These are phyloP conservation scores for Urosaurus nigricauda DNA, from an alignment of 2,797 vertebrate genomes.

Conservation along the genomic window DNA sequence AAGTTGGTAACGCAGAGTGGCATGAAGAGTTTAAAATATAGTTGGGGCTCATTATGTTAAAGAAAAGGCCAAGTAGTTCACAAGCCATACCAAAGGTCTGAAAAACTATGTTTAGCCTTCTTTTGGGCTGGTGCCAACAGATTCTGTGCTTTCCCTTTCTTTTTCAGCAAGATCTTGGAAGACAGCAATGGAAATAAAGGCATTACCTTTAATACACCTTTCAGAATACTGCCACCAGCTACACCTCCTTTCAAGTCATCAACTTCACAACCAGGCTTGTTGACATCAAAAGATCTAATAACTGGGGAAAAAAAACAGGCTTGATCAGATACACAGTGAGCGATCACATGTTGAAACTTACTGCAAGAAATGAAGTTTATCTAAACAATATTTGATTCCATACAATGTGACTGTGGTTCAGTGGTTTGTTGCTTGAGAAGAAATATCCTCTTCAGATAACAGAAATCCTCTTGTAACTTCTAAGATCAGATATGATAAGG, in stretches of 20 bases:
- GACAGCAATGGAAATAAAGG: not conserved
- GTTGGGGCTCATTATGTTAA: not conserved
- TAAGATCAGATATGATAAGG: too few relatives aligned
- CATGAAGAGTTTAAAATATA: not conserved
- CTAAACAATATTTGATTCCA: not conserved
- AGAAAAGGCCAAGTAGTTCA: not conserved
- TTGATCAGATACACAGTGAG: not conserved
- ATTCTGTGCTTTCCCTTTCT: not conserved
- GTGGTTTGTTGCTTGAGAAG: not conserved
- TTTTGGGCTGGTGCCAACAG: not conserved
- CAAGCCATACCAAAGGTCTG: not conserved
- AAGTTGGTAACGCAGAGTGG: not conserved
- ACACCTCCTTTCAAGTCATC: constrained; percentile 98
- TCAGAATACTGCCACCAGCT: constrained; percentile 97
- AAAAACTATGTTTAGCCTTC: not conserved
- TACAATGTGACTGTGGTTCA: not conserved
- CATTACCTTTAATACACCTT: constrained; percentile 96
- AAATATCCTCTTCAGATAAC: not conserved
- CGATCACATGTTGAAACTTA: not conserved
- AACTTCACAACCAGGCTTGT: constrained; percentile 98
- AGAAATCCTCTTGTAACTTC: not conserved
- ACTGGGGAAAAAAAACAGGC: constrained; percentile 81
- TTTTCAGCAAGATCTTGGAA: not conserved
- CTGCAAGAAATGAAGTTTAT: not conserved
- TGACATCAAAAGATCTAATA: constrained; percentile 98